phyloP scores from a whole-genome alignment of 2,888 invertebrate species.

The Lasioglossum vierecki region DNA sequence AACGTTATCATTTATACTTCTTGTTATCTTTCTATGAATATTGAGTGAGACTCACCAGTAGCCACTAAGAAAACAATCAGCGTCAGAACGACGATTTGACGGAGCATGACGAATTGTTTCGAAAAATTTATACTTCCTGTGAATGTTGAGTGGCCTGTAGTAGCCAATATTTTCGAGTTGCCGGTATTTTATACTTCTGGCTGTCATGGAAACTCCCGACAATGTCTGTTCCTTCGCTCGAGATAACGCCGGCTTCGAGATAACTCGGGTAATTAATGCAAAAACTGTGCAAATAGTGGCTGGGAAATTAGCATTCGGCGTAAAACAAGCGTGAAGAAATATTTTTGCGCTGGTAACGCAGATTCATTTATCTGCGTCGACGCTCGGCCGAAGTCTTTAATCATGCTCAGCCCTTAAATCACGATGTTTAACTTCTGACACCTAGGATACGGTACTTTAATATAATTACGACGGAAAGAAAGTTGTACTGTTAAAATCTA shows the following conservation, averaged over 20 bases:
- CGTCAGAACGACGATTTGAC: background rate
- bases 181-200: slow-evolving; percentile 11
- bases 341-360: background rate
- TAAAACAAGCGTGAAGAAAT: background rate
- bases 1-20: no score
- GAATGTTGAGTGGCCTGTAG: background rate
- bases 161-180: background rate
- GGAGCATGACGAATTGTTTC: slow-evolving; percentile 2
- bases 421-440: background rate
- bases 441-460: background rate
- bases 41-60: background rate
- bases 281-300: slow-evolving; percentile 19
- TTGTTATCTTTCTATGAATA: background rate
- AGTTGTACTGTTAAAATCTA: background rate
- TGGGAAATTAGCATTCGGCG: slow-evolving; percentile 5
- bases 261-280: slow-evolving; percentile 2
- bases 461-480: background rate
- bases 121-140: background rate
- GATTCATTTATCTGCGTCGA: background rate
- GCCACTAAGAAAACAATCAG: background rate
- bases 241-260: background rate
- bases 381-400: background rate
- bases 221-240: background rate
- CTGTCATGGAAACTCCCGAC: background rate
- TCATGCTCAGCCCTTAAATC: background rate